Base-by-base conservation (phyloP, 1,140 invertebrate species). In the Ips typographus region DNA sequence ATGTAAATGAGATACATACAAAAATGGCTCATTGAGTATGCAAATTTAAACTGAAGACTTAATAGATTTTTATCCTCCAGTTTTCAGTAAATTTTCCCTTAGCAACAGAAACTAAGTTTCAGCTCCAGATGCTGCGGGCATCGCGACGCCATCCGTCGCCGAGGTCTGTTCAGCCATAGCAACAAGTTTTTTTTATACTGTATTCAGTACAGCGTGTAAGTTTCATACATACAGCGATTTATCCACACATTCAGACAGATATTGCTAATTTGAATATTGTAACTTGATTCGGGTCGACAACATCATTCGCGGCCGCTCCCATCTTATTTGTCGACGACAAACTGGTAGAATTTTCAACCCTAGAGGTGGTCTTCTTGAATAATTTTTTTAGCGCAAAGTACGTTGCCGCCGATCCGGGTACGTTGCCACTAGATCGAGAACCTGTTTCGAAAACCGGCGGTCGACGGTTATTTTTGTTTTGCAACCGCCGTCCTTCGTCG, bases 341-440 rank as follows among this genome's bases (percentile, higher is more conserved):
- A 49, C 44, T 22, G 22, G 44, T 49, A 8, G 44, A 3, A 49
- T 8, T 49, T 49, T 49, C 44, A 49, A 49, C 44, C 44, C 22
- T 22, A 22, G 22, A 22, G 22, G 22, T 22, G 22, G 22, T 22
- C 22, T 22, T 22, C 22, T 22, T 22, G 22, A 49, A 6, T 49
- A 49, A 55, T 55, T 55, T 47, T n/a, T 47, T 47, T 47, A 47
- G n/a, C 52, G 8, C 52, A 6, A 22, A 37, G 52, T 55, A 55
- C 52, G 52, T 55, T 55, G 52, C n/a, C 52, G 37, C 52, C 36
- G 7, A 55, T 7, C 8, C 52, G 52, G 37, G 52, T 7, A 55
- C 52, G 52, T 55, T 55, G 52, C 8, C 52, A 55, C 44, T 55
- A 6, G 8, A 55, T 37, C 52, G 6, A 47, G 44, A 55, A 55